Evolutionary conservation across 2,797 vertebrate genomes (phyloP).

Genomic region (Sebastes iracundus): DNA sequence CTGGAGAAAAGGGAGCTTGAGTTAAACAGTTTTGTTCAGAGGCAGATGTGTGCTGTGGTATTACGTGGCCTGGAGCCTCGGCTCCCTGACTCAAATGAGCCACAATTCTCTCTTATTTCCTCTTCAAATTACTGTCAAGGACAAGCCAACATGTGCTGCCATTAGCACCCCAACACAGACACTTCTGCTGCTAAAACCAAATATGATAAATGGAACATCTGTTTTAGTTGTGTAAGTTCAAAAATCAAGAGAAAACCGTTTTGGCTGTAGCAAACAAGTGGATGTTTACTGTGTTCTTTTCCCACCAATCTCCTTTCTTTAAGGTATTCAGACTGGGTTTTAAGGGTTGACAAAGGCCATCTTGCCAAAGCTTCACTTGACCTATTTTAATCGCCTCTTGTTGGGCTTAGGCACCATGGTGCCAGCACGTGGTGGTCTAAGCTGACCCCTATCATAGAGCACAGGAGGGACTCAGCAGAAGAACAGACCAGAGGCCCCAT

Average conservation of each 20-base stretch:
- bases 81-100: conserved; percentile 8
- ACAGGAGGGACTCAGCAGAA: conserved; percentile 57
- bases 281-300: conserved; percentile 44
- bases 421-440: conserved; percentile 66
- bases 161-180: not conserved
- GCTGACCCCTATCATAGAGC: conserved; percentile 69
- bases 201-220: not conserved
- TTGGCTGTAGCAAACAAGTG: conserved; percentile 12
- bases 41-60: conserved; percentile 28
- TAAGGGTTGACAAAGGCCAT: conserved; percentile 67
- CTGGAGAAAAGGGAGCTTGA: conserved; percentile 21
- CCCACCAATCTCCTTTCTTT: conserved; percentile 54
- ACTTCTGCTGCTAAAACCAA: not conserved
- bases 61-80: conserved; percentile 19
- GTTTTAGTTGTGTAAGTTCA: too few species aligned
- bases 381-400: conserved; percentile 76
- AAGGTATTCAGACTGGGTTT: conserved; percentile 61
- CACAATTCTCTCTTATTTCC: conserved; percentile 2
- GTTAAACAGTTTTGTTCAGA: conserved; percentile 19
- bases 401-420: conserved; percentile 56
- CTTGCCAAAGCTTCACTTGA: conserved; percentile 78
- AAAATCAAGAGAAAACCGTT: not conserved
- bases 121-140: conserved; percentile 5
- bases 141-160: not conserved
- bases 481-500: conserved; percentile 56